A percentile compares a stretch with the other conserved stretches of the same genome.
Conservation (phyloP, 2,888 invertebrate genomes). For the Andrena camellia region DNA sequence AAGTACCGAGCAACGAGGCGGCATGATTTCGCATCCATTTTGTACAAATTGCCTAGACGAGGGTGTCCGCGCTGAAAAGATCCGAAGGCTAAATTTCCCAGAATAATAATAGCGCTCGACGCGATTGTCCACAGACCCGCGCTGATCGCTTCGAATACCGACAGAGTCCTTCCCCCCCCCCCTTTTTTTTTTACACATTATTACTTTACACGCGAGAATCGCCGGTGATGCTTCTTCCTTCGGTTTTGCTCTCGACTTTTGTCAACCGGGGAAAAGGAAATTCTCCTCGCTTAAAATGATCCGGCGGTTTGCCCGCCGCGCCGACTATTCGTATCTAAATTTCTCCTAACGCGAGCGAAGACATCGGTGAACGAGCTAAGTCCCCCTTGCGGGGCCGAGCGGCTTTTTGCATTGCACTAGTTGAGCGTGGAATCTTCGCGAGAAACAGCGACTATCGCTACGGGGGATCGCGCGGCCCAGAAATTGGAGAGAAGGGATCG, state of each 20-base stretch:
- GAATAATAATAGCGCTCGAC: not conserved
- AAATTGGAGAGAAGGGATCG: not conserved
- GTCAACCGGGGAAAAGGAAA: not conserved
- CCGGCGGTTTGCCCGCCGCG: not conserved
- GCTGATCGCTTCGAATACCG: slow-evolving; percentile 30
- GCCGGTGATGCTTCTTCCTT: not conserved
- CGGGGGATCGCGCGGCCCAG: not conserved
- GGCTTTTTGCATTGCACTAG: slow-evolving; percentile 39
- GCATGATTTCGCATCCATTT: slow-evolving; percentile 14
- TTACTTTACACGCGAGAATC: slow-evolving; percentile 37
- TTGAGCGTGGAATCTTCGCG: slow-evolving; percentile 24
- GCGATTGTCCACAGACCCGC: slow-evolving; percentile 6
- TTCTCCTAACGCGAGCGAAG: slow-evolving; percentile 5
- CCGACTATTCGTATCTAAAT: slow-evolving; percentile 4
- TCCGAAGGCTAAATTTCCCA: slow-evolving; percentile 16
- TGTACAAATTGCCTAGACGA: slow-evolving; percentile 57
- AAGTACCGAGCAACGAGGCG: slow-evolving; percentile 55
- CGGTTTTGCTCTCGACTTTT: too few species aligned
- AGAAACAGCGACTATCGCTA: not conserved
- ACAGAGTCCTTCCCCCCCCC: slow-evolving; percentile 9
- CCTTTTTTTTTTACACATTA: slow-evolving; percentile 41
- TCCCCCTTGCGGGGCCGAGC: not conserved
- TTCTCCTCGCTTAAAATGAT: not conserved
- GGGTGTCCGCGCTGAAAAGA: not conserved
- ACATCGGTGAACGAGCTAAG: slow-evolving; percentile 7